phyloP scores from a whole-genome alignment of 2,113 vertebrate genomes.

The Bungarus multicinctus region DNA sequence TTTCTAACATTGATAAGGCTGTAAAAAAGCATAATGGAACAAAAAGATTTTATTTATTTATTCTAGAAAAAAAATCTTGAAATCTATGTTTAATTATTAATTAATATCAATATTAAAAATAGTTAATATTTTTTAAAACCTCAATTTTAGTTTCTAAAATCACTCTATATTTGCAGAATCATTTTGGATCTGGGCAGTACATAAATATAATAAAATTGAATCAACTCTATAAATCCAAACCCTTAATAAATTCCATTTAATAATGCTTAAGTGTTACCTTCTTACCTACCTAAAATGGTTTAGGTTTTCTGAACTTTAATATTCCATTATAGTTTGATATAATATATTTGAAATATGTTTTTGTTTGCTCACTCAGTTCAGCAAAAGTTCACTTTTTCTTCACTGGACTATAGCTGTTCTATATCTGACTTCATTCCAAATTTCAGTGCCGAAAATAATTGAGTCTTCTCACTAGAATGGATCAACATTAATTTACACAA shows the following conservation, averaged over 20 bases:
- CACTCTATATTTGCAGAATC: neutral
- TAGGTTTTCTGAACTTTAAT: neutral
- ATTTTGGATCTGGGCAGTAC: neutral
- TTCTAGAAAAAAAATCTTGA: neutral
- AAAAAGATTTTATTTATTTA: neutral
- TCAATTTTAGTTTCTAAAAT: neutral
- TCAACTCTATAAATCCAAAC: neutral
- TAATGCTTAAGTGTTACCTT: neutral
- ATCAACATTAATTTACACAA: slow-evolving; percentile 13
- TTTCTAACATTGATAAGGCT: neutral
- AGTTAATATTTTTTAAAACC: neutral
- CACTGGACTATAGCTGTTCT: neutral
- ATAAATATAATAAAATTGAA: neutral
- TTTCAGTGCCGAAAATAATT: slow-evolving; percentile 5
- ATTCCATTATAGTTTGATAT: neutral
- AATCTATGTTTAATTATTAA: neutral
- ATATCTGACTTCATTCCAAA: neutral
- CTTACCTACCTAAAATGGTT: neutral
- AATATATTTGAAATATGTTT: neutral
- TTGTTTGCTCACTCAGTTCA: neutral
- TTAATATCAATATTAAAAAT: neutral
- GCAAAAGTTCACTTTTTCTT: neutral
- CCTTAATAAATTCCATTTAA: neutral
- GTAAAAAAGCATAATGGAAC: neutral
- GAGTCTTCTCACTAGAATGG: slow-evolving; percentile 3